A percentile compares a stretch with the other conserved stretches of the same genome.
Conservation (phyloP, 2,113 vertebrate genomes). For the Gnathonemus longibarbis region DNA sequence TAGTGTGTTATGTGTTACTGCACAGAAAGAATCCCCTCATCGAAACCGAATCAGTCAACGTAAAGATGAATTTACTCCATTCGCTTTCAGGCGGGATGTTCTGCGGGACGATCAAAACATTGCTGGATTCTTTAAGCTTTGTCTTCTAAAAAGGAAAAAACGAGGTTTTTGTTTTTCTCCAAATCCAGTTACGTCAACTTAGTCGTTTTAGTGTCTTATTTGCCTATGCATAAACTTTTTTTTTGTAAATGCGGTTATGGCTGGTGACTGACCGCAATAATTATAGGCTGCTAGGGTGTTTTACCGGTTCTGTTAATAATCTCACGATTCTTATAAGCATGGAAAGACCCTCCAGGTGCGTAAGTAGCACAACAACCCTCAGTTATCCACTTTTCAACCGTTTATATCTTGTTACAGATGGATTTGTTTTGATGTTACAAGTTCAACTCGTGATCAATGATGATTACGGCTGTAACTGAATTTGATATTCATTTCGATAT, state of each 20-base stretch:
- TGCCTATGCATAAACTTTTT: not conserved
- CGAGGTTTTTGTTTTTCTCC: not conserved
- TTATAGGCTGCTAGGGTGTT: not conserved
- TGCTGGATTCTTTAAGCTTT: not conserved
- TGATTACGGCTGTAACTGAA: not conserved
- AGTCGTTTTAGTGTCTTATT: not conserved
- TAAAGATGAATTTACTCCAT: not conserved
- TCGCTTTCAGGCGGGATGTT: conserved; percentile 35
- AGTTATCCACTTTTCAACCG: not conserved
- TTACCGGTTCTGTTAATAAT: not conserved
- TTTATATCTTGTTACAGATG: not conserved
- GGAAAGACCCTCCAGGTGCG: conserved; percentile 12
- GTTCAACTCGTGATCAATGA: not conserved
- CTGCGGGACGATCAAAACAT: not conserved
- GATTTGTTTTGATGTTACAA: not conserved
- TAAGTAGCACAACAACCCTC: not conserved
- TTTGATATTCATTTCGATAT: not conserved
- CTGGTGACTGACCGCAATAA: not conserved
- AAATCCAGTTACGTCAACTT: not conserved
- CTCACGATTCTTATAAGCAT: not conserved
- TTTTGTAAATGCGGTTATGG: not conserved
- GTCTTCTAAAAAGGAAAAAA: not conserved
- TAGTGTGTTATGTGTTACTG: not conserved
- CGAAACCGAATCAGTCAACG: conserved; percentile 15
- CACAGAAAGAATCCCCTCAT: not conserved